Evolutionary conservation across 2,888 invertebrate species (phyloP), one percentile per base, ranked within the genome.

Genomic region (Tridacna crocea): DNA sequence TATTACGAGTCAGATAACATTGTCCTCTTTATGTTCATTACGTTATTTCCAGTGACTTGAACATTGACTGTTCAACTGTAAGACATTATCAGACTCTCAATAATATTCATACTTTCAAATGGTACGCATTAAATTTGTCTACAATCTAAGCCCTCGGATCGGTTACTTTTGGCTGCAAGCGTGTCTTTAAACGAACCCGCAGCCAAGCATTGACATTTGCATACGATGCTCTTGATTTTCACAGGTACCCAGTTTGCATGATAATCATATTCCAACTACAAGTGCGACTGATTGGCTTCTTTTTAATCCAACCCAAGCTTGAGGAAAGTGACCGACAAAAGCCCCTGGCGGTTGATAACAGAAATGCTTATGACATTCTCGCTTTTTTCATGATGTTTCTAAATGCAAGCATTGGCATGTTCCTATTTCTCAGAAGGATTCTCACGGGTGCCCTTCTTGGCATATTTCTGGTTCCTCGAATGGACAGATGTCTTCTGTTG

Each of bases 311-410:
- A 72, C 79, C 79, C 3, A 86, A 82, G 65, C 26, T 86, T 13
- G 72, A 80, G 11, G 26, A 17, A 2, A 72, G 60, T 12, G 88
- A 88, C 66, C 63, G 75, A 47, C 26, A 76, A 10, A 80, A 76
- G 47, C 88, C 88, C 4, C 76, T 88, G 11, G 85, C 85, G 73
- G 80, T 88, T 48, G 83, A 88, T 63, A 88, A 88, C 83, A 85
- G 88, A 63, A 80, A 80, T 48, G 76, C 74, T 17, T 86, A 79
- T 66, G 88, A 88, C 70, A 55, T 83, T n/a, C 66, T 88, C 27
- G 81, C 77, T 48, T 88, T 84, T 72, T 86, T 84, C 55, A 68
- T 79, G 60, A n/a, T 88, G 61, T 88, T 88, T 55, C 72, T 83
- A 36, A 88, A 84, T 65, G 79, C 85, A 72, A 84, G 82, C 60